Evolutionary conservation across 2,888 invertebrate genomes (phyloP), one percentile per base, ranked within the genome.

Genomic region (Pinctada fucata): DNA sequence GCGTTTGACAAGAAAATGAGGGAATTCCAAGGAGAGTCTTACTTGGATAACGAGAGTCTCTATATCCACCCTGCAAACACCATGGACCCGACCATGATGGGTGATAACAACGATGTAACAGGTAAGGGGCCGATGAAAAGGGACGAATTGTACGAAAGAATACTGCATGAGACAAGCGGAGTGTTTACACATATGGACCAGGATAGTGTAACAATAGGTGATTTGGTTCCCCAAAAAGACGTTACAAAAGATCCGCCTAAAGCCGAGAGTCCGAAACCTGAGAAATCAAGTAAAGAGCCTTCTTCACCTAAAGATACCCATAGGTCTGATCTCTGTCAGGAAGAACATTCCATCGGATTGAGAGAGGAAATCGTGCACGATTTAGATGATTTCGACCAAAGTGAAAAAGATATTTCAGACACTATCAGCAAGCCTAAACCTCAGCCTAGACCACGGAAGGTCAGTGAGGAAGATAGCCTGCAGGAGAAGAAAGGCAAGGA

Each of bases 61-160:
- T 58, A 10, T 13, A 10, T 13, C 58, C 58, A 58, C 13, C 58
- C 58, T 73, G 66, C 78, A 76, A 78, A 83, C 67, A 64, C 73
- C 6, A 72, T 79, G 5, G 87, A 87, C 66, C 86, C 86, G 0
- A 83, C 86, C 0, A 86, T 86, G 86, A 77, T 82, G n/a, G 71
- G 69, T 3, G 71, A 78, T 13, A 82, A 78, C 50, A 76, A 82
- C 4, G 85, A 87, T 8, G 80, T 81, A 3, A 80, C 81, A 8
- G 82, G 83, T 50, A 77, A 76, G 31, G 76, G 80, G 2, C 81
- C 83, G 67, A 70, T 79, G n/a, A 82, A 80, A 16, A 82, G 86
- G 6, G 90, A 90, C 78, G 88, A 89, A 49, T 74, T 89, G 4
- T 89, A 89, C 66, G 85, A 88, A 65, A 81, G 85, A 16, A 83